Percentiles rank a stretch among this genome's conserved stretches.
Evolutionary conservation across 2,888 invertebrate species (phyloP).

Genomic region (Drosophila ustulata): DNA sequence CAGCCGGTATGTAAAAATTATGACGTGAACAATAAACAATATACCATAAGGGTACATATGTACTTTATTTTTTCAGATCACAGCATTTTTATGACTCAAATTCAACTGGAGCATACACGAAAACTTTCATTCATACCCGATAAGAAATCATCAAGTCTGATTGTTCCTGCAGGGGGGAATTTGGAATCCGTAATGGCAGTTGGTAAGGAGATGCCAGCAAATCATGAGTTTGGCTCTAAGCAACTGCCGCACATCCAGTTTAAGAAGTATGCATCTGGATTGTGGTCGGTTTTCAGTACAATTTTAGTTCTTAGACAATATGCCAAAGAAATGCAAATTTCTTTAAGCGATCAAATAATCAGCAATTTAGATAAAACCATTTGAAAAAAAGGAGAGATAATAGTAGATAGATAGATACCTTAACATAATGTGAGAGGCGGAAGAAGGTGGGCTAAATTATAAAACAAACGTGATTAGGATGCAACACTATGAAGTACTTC

Average conservation of each 20-base stretch:
- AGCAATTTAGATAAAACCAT: no score
- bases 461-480: no score
- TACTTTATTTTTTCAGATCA: conserved; percentile 68
- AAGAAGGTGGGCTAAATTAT: no score
- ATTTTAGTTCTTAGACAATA: not conserved
- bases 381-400: no score
- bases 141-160: conserved; percentile 41
- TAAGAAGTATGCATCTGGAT: conserved; percentile 76
- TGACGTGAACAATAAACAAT: not conserved
- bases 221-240: conserved; percentile 44
- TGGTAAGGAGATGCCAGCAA: conserved; percentile 37
- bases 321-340: no score
- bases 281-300: conserved; percentile 52
- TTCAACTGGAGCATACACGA: conserved; percentile 83
- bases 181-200: conserved; percentile 26
- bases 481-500: no score
- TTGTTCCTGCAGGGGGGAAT: conserved; percentile 20
- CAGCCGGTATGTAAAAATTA: conserved; percentile 84
- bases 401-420: no score
- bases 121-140: conserved; percentile 79
- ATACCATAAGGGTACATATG: no score
- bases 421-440: no score
- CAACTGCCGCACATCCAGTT: conserved; percentile 61
- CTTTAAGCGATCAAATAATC: no score
- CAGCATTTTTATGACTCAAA: conserved; percentile 82